Base-by-base conservation (phyloP, 1,140 invertebrate species). In the Hylaeus volcanicus region DNA sequence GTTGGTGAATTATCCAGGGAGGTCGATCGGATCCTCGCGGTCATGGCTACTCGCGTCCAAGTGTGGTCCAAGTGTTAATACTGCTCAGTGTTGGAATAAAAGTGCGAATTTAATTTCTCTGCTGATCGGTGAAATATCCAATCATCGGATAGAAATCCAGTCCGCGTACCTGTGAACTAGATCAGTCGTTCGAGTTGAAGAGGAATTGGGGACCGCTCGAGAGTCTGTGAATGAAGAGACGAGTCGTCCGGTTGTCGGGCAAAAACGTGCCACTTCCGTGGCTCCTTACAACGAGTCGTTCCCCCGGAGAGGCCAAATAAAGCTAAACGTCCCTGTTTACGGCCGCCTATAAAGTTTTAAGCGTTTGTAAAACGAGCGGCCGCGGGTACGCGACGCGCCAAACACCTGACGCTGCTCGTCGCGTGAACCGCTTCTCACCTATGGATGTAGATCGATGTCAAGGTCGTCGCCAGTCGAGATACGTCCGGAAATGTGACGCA, bases 261-360 rank as follows among this genome's bases (percentile, higher is more conserved):
- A 26, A 69, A 80, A 75, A 80, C 70, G 26, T 26, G n/a, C 11
- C 39, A 55, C 3, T 55, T 8, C 26, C 41, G 41, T n/a, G 51
- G 60, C 69, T 61, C 26, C n/a, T 65, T 11, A 26, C 43, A 12
- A 68, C 53, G 41, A 75, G 55, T 51, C n/a, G 70, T 56, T 14
- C 53, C 14, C 55, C 51, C 26, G 51, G 51, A 64, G 63, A 41
- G 48, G 70, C 77, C 90, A 92, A 92, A 93, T 92, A 92, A 92
- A 92, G 91, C 91, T 91, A 89, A 93, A 92, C 91, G 91, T 88
- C 88, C 86, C 86, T 84, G 91, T 93, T 93, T 93, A 93, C 86
- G 91, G 82, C 88, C 86, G 88, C 88, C 93, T 93, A 93, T 93
- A 93, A 93, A 93, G 87, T 92, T 93, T 93, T 93, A 93, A 93